phyloP scores from a whole-genome alignment of 2,888 invertebrate genomes.

The Leptarthrus brevirostris region DNA sequence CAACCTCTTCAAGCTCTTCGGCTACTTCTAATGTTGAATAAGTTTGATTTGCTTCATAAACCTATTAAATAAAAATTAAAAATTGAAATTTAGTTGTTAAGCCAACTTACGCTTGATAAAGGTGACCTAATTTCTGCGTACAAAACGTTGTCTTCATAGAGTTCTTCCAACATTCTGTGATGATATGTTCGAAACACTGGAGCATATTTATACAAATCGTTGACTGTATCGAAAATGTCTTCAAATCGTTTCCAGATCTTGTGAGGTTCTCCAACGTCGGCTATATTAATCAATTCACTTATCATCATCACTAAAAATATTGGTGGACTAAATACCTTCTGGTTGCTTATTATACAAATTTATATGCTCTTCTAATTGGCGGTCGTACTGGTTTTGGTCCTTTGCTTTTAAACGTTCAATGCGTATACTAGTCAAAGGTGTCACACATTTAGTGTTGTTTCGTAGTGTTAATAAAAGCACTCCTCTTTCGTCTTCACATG shows the following conservation, averaged over 20 bases:
- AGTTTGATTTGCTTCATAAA: conserved; percentile 12
- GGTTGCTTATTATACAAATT: conserved; percentile 71
- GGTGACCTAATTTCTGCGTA: conserved; percentile 73
- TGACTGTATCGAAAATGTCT: conserved; percentile 68
- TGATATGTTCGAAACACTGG: conserved; percentile 71
- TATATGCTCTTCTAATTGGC: conserved; percentile 70
- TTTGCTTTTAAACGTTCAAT: conserved; percentile 67
- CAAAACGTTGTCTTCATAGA: conserved; percentile 74
- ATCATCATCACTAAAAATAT: not conserved
- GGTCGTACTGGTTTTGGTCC: conserved; percentile 69
- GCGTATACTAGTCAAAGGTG: conserved; percentile 66
- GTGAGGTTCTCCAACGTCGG: not conserved
- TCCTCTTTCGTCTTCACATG: conserved; percentile 62
- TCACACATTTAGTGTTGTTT: conserved; percentile 61
- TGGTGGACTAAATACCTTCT: conserved; percentile 59
- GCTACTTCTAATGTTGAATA: conserved; percentile 69
- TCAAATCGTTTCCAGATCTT: conserved; percentile 71
- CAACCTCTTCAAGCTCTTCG: conserved; percentile 68
- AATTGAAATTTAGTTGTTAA: not conserved
- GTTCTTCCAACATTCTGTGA: conserved; percentile 69
- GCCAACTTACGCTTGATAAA: conserved; percentile 64
- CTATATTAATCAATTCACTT: not conserved
- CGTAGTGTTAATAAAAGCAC: conserved; percentile 64
- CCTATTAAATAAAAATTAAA: conserved; percentile 12
- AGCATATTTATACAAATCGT: conserved; percentile 69